Evolutionary conservation across 2,113 vertebrate species (phyloP).

Genomic region (Scortum barcoo): DNA sequence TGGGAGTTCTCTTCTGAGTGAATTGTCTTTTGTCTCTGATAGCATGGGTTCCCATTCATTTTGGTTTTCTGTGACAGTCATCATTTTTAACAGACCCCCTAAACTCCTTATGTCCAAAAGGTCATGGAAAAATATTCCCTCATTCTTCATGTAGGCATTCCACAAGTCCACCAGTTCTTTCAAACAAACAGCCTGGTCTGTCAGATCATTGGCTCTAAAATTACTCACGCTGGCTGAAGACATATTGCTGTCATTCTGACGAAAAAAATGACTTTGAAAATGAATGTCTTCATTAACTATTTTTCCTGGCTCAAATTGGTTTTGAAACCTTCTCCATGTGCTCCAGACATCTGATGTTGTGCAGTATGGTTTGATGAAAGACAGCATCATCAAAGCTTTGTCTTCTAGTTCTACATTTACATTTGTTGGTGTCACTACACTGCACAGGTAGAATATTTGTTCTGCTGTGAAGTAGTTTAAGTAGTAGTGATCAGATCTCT

Average conservation of each 20-base stretch:
- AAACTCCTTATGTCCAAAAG: conserved; percentile 86
- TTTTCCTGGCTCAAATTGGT: conserved; percentile 59
- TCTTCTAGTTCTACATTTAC: conserved; percentile 63
- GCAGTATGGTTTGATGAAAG: conserved; percentile 86
- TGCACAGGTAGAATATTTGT: conserved; percentile 89
- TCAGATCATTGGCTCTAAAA: background rate
- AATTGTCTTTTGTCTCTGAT: background rate
- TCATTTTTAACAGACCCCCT: conserved; percentile 79
- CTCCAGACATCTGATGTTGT: conserved; percentile 46
- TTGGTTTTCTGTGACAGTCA: conserved; percentile 70
- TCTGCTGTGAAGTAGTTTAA: conserved; percentile 91
- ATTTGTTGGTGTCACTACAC: conserved; percentile 71
- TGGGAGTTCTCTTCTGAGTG: conserved; percentile 81
- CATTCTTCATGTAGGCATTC: conserved; percentile 80
- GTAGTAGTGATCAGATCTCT: conserved; percentile 84
- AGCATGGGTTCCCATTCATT: conserved; percentile 2
- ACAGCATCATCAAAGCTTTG: conserved; percentile 88
- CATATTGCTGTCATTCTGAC: background rate
- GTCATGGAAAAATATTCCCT: conserved; percentile 77
- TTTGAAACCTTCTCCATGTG: conserved; percentile 42
- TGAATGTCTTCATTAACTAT: conserved; percentile 44
- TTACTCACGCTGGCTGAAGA: background rate
- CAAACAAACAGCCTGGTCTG: conserved; percentile 45
- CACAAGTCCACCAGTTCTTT: conserved; percentile 80
- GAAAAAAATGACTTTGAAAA: conserved; percentile 66